phyloP scores from a whole-genome alignment of 2,113 vertebrate species.

The Chitala chitala region DNA sequence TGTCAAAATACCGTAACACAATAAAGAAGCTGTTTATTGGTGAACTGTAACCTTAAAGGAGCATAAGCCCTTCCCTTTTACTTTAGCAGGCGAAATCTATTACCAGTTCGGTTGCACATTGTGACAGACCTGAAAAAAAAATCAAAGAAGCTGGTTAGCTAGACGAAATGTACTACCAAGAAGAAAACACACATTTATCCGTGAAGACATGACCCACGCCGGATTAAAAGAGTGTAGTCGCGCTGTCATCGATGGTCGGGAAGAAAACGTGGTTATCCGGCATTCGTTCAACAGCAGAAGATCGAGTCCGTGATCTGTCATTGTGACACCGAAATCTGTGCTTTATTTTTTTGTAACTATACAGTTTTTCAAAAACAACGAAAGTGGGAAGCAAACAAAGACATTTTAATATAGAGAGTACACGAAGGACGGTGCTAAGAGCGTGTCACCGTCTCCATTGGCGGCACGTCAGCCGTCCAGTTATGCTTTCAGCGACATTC shows the following conservation, averaged over 20 bases:
- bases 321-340: neutral
- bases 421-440: too few relatives aligned
- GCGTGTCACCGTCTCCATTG: too few relatives aligned
- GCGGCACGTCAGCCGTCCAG: too few relatives aligned
- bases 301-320: too few relatives aligned
- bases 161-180: neutral
- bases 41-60: constrained; percentile 7
- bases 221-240: neutral
- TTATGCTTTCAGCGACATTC: neutral
- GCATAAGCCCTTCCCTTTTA: neutral
- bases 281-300: too few relatives aligned
- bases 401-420: too few relatives aligned
- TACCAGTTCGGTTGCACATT: neutral
- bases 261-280: neutral
- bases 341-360: neutral
- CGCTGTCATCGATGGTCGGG: neutral
- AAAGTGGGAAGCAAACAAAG: too few relatives aligned
- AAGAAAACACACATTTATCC: neutral
- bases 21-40: neutral
- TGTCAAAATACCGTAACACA: neutral
- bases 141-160: neutral
- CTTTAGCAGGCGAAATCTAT: neutral
- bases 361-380: neutral
- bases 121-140: neutral
- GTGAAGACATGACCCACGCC: neutral